phyloP scores from a whole-genome alignment of 53 echinoderm and acorn worm genomes.

The Arbacia lixula region DNA sequence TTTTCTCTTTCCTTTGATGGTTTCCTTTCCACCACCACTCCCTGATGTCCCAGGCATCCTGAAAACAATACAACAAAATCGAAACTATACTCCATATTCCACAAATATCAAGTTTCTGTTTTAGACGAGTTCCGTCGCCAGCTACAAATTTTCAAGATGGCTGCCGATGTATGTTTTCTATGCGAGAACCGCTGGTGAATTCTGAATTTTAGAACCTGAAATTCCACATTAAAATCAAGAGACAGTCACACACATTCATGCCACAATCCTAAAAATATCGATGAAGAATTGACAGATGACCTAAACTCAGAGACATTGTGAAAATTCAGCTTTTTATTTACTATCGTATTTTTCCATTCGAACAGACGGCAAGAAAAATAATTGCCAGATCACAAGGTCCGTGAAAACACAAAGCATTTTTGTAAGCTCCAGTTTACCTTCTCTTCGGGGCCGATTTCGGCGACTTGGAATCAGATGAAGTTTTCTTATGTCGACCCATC shows the following conservation, averaged over 20 bases:
- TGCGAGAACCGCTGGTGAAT: slow-evolving; percentile 21
- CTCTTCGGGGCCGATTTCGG: slow-evolving; percentile 25
- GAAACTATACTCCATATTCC: neutral
- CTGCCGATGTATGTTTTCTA: slow-evolving; percentile 51
- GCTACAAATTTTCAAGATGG: slow-evolving; percentile 42
- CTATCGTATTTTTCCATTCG: slow-evolving; percentile 7
- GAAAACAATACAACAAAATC: neutral
- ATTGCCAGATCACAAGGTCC: no score
- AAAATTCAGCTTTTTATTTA: neutral
- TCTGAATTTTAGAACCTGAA: slow-evolving; percentile 8
- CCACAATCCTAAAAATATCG: no score
- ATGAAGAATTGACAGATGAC: no score
- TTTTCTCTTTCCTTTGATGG: slow-evolving; percentile 34
- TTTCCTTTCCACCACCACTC: slow-evolving; percentile 39
- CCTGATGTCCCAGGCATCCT: slow-evolving; percentile 37
- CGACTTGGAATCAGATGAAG: neutral
- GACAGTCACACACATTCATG: no score
- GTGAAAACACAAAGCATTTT: slow-evolving; percentile 17
- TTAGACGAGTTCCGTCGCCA: neutral
- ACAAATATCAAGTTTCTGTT: slow-evolving; percentile 22
- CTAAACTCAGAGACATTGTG: no score
- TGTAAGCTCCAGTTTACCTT: slow-evolving; percentile 18
- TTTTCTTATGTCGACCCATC: slow-evolving; percentile 46
- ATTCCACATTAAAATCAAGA: neutral
- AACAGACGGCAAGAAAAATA: slow-evolving; percentile 1